Conservation (phyloP, 2,888 invertebrate genomes). For the Diadegma fenestrale region DNA sequence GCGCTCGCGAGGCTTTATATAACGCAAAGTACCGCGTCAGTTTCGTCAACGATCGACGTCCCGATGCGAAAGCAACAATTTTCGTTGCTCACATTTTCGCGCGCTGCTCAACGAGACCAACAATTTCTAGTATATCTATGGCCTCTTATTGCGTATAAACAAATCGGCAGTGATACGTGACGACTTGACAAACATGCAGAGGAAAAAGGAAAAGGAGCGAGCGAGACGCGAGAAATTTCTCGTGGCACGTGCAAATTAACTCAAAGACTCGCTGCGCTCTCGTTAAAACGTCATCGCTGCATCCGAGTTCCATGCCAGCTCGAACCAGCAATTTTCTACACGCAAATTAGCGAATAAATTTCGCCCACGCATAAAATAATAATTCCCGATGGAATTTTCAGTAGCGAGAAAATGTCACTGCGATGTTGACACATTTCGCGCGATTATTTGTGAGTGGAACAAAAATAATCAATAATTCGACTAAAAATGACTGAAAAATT, state of each 20-base stretch:
- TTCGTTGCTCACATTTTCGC: constrained; percentile 73
- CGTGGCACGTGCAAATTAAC: constrained; percentile 67
- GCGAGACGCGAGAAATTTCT: constrained; percentile 73
- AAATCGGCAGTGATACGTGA: constrained; percentile 79
- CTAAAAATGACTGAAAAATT: not conserved
- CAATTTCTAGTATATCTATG: constrained; percentile 1
- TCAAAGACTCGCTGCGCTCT: constrained; percentile 3
- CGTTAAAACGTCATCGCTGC: constrained; percentile 62
- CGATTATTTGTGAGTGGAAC: not conserved
- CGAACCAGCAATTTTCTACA: constrained; percentile 14
- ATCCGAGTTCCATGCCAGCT: constrained; percentile 62
- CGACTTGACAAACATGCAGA: constrained; percentile 78
- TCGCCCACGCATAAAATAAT: constrained; percentile 76
- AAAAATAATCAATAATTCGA: constrained; percentile 26
- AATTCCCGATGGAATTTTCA: constrained; percentile 73
- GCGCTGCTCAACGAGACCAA: constrained; percentile 65
- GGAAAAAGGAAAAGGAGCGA: constrained; percentile 52
- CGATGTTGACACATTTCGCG: constrained; percentile 28
- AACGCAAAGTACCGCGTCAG: constrained; percentile 15
- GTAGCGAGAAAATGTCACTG: constrained; percentile 11
- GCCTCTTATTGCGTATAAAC: constrained; percentile 76
- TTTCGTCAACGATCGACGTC: constrained; percentile 29
- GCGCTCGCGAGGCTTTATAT: not conserved
- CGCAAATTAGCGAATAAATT: constrained; percentile 16
- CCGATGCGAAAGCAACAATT: constrained; percentile 75